Conservation (phyloP, 2,113 vertebrate genomes). For the Psittacula cyanocephala region DNA sequence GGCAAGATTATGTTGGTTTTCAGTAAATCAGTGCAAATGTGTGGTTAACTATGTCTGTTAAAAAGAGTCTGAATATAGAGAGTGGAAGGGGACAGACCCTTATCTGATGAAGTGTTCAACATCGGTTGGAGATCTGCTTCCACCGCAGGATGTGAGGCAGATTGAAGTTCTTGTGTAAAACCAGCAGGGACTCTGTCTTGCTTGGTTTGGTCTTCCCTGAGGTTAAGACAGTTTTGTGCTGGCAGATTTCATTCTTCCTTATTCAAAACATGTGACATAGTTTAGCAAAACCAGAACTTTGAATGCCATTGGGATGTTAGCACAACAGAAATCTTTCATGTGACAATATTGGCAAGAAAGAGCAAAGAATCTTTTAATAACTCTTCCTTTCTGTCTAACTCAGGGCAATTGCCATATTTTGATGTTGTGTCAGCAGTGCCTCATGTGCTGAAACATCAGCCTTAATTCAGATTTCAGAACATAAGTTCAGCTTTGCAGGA, state of each 20-base stretch:
- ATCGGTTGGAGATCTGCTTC: fast-evolving
- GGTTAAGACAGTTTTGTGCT: not conserved
- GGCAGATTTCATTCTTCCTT: not conserved
- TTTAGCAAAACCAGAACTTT: not conserved
- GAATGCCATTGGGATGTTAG: not conserved
- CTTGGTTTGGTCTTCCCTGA: not conserved
- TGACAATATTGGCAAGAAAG: not conserved
- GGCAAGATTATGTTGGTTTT: not conserved
- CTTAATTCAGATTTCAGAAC: not conserved
- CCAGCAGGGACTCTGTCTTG: not conserved
- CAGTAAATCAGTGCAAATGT: not conserved
- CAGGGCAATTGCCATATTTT: not conserved
- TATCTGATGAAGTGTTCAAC: not conserved
- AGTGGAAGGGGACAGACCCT: not conserved
- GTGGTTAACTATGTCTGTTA: not conserved
- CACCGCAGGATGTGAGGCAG: not conserved
- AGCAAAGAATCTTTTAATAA: not conserved
- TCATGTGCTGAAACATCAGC: not conserved
- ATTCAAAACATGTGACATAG: not conserved
- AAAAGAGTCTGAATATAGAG: not conserved
- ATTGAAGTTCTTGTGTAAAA: not conserved
- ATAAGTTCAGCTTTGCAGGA: not conserved
- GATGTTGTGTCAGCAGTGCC: not conserved
- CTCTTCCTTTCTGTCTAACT: not conserved
- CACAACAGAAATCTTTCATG: not conserved